A percentile compares a stretch with the other conserved stretches of the same genome.
Evolutionary conservation across 2,113 vertebrate species (phyloP).

Genomic region (Caranx ignobilis): DNA sequence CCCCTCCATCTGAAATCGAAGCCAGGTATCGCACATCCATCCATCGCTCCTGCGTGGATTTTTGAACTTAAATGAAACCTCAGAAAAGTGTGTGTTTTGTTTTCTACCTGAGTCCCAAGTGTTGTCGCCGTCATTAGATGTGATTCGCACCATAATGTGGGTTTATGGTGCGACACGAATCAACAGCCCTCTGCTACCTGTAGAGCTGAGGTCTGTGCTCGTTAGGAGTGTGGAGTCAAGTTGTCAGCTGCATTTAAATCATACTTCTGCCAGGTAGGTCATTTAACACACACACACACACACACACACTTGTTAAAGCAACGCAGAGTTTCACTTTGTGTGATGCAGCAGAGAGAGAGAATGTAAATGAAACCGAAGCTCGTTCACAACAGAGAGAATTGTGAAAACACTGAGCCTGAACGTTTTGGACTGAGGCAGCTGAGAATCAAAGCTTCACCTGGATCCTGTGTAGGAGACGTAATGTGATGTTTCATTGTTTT

Average conservation of each 20-base stretch:
- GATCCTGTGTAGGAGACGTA: constrained; percentile 14
- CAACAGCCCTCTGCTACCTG: constrained; percentile 41
- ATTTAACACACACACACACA: neutral
- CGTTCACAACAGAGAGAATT: neutral
- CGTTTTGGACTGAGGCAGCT: neutral
- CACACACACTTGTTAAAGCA: neutral
- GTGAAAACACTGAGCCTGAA: neutral
- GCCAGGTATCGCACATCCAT: neutral
- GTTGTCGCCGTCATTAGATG: neutral
- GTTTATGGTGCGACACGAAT: constrained; percentile 18
- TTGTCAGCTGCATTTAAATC: constrained; percentile 32
- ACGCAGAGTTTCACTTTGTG: neutral
- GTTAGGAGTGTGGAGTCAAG: neutral
- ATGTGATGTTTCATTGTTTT: constrained; percentile 38
- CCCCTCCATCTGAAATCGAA: neutral
- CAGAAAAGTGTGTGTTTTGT: neutral
- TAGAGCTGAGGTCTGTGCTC: neutral
- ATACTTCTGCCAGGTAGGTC: neutral
- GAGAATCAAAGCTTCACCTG: constrained; percentile 28
- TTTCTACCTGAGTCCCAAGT: neutral
- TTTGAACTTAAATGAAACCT: neutral
- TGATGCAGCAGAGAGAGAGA: neutral
- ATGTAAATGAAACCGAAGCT: constrained; percentile 1
- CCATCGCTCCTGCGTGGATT: neutral
- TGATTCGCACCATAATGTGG: constrained; percentile 4